phyloP scores from a whole-genome alignment of 1,140 invertebrate genomes.

The Hyposmocoma kahamanoa region DNA sequence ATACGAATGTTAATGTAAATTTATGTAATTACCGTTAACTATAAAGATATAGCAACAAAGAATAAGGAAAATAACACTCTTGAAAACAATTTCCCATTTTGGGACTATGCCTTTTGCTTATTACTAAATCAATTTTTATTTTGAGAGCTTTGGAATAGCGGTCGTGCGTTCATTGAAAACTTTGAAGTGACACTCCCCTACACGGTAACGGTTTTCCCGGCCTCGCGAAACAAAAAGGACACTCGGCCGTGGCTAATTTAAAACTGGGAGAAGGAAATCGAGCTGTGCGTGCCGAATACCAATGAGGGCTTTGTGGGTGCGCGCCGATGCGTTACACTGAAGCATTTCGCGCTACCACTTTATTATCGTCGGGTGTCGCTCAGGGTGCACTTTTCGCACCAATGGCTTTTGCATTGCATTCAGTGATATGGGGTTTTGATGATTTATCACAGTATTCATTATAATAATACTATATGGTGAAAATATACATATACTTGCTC shows the following conservation, averaged over 20 bases:
- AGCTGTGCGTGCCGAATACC: constrained; percentile 50
- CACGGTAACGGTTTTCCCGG: constrained; percentile 29
- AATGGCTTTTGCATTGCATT: constrained; percentile 13
- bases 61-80: too few relatives aligned
- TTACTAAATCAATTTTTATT: too few relatives aligned
- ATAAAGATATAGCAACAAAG: too few relatives aligned
- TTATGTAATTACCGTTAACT: too few relatives aligned
- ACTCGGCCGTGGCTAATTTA: constrained; percentile 63
- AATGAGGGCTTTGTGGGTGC: constrained; percentile 58
- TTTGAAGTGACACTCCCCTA: constrained; percentile 30
- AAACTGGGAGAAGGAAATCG: constrained; percentile 55
- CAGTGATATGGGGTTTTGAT: not conserved
- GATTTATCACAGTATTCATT: not conserved
- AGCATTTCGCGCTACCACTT: constrained; percentile 45
- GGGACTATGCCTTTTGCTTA: too few relatives aligned
- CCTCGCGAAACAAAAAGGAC: constrained; percentile 58
- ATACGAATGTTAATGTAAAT: too few relatives aligned
- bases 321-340: constrained; percentile 48
- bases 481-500: too few relatives aligned
- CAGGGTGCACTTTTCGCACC: constrained; percentile 12
- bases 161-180: constrained; percentile 23
- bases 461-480: too few relatives aligned
- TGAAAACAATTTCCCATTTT: too few relatives aligned
- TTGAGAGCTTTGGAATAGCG: too few relatives aligned
- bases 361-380: constrained; percentile 39